A percentile compares a stretch with the other conserved stretches of the same genome.
phyloP scores from a whole-genome alignment of 2,113 vertebrate genomes.

The Martes martes region DNA sequence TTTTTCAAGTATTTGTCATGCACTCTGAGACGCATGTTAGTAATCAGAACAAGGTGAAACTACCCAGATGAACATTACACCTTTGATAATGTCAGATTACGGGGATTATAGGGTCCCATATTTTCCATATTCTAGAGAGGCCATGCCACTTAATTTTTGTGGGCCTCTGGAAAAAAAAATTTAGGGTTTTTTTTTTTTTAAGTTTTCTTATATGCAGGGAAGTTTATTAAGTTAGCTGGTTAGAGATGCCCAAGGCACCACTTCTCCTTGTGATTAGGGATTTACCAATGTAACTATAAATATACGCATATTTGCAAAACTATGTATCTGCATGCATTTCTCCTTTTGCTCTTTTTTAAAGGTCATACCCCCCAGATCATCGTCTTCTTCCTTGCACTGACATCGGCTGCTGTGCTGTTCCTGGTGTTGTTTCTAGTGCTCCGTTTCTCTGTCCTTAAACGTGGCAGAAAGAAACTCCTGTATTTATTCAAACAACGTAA shows the following conservation, averaged over 20 bases:
- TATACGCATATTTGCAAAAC: rapidly evolving
- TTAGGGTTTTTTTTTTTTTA: background rate
- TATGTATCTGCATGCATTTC: rapidly evolving
- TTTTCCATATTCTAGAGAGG: background rate
- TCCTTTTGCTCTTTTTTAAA: constrained; percentile 35
- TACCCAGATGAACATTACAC: background rate
- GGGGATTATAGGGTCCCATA: rapidly evolving
- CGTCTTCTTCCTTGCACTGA: constrained; percentile 28
- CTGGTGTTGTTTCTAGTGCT: constrained; percentile 4
- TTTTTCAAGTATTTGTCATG: background rate
- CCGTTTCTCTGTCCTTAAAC: background rate
- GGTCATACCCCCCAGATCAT: constrained; percentile 3
- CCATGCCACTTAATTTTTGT: background rate
- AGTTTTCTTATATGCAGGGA: background rate
- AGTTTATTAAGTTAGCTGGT: background rate
- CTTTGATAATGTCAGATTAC: background rate
- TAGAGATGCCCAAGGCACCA: background rate
- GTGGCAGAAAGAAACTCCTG: constrained; percentile 70
- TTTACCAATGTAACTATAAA: rapidly evolving
- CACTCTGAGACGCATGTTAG: background rate
- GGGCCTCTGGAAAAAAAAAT: background rate
- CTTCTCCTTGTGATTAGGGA: background rate
- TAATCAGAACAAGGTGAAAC: too few relatives aligned
- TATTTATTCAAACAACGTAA: constrained; percentile 81
- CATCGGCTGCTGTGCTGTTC: background rate